phyloP scores from a whole-genome alignment of 2,888 invertebrate genomes.

The Hydriomena furcata region DNA sequence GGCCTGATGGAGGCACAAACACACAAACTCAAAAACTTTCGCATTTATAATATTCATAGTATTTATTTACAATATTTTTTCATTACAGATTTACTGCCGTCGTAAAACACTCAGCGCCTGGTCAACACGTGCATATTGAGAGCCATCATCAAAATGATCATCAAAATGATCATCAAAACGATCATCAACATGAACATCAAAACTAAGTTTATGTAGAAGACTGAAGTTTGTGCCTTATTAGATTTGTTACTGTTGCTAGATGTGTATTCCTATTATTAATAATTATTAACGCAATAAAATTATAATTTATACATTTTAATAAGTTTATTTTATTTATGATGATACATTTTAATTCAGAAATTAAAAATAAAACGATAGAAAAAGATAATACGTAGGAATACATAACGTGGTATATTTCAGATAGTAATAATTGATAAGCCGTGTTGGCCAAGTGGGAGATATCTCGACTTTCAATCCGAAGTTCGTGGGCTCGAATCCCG shows the following conservation, averaged over 20 bases:
- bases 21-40: no score
- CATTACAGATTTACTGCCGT: conserved; percentile 84
- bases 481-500: no score
- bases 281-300: conserved; percentile 41
- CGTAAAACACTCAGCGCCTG: conserved; percentile 80
- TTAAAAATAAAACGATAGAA: no score
- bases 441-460: no score
- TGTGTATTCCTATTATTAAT: conserved; percentile 67
- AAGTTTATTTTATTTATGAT: conserved; percentile 8
- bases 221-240: conserved; percentile 41
- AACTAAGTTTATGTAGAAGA: conserved; percentile 33
- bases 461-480: no score
- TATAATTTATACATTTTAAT: conserved; percentile 22
- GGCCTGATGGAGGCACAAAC: no score
- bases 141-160: conserved; percentile 57
- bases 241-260: conserved; percentile 65
- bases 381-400: no score
- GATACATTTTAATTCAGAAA: no score
- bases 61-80: not conserved
- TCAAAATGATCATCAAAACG: conserved; percentile 51
- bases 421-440: no score
- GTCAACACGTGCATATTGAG: conserved; percentile 66
- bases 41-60: no score
- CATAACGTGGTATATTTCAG: no score
- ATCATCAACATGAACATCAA: conserved; percentile 50